Evolutionary conservation across 2,888 invertebrate species (phyloP).

Genomic region (Ectemnius continuus): DNA sequence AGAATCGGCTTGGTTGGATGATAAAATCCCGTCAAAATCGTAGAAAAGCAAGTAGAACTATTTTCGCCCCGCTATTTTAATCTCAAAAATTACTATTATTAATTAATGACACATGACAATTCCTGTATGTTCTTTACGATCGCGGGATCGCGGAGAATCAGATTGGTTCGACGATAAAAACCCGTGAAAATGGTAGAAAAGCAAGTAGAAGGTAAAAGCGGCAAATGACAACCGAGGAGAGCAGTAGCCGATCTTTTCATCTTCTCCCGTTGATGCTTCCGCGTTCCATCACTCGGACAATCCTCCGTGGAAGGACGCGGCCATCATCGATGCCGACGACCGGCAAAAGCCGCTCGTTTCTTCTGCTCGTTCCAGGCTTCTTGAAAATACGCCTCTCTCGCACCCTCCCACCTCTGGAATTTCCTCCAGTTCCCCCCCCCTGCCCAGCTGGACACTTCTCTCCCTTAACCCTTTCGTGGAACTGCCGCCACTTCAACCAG

Average conservation of each 20-base stretch:
- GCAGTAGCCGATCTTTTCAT: conserved; percentile 9
- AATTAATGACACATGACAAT: too few species aligned
- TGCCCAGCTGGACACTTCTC: background rate
- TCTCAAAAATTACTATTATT: too few species aligned
- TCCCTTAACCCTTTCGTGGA: conserved; percentile 16
- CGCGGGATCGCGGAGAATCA: too few species aligned
- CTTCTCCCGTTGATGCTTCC: conserved; percentile 56
- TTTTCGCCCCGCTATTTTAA: too few species aligned
- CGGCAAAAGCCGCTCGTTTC: conserved; percentile 16
- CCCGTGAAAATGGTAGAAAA: conserved; percentile 38
- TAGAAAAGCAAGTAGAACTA: too few species aligned
- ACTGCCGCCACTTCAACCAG: too few species aligned
- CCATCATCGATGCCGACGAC: conserved; percentile 40
- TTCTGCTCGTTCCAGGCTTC: conserved; percentile 2
- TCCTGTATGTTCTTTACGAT: too few species aligned
- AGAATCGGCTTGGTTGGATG: too few species aligned
- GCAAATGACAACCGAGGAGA: conserved; percentile 35
- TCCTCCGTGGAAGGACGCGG: conserved; percentile 53
- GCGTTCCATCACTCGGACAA: conserved; percentile 64
- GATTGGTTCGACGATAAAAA: conserved; percentile 12
- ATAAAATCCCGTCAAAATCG: too few species aligned
- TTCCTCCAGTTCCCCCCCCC: too few species aligned
- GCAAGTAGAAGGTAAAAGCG: conserved; percentile 10
- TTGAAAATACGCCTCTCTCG: too few species aligned
- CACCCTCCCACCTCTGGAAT: too few species aligned